These are phyloP conservation scores for Lethrus apterus DNA, from an alignment of 1,140 invertebrate genomes.

Conservation along the genomic window DNA sequence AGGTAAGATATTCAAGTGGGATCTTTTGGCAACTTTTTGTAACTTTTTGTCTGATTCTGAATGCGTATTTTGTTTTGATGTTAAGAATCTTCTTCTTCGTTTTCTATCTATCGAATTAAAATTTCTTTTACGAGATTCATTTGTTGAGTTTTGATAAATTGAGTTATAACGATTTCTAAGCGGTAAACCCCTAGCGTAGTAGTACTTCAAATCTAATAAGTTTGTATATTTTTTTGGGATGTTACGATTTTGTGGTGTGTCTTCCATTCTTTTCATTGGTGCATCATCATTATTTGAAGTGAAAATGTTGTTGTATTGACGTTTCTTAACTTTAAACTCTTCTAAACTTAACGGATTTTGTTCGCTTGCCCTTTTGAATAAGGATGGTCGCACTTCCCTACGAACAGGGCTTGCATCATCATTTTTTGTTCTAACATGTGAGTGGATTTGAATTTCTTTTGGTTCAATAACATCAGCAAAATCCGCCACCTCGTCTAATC, in stretches of 20 bases:
- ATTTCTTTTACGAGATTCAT: too few relatives aligned
- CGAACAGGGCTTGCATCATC: not conserved
- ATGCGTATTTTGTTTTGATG: too few relatives aligned
- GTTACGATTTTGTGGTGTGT: too few relatives aligned
- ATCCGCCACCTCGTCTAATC: constrained; percentile 19
- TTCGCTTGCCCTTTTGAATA: not conserved
- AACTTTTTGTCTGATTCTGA: too few relatives aligned
- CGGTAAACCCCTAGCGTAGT: constrained; percentile 6
- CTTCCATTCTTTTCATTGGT: not conserved
- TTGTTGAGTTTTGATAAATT: too few relatives aligned
- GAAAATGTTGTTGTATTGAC: not conserved
- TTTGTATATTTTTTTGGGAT: constrained; percentile 10
- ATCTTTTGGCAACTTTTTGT: too few relatives aligned
- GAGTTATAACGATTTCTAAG: not conserved
- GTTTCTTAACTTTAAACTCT: not conserved
- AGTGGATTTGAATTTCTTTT: too few relatives aligned
- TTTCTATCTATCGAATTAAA: too few relatives aligned
- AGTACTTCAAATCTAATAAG: constrained; percentile 8
- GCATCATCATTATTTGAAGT: not conserved
- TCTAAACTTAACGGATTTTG: not conserved
- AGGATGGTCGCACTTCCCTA: constrained; percentile 1
- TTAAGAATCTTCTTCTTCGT: too few relatives aligned
- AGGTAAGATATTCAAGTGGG: constrained; percentile 4
- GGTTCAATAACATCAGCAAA: constrained; percentile 20
- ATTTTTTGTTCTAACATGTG: not conserved